These are phyloP conservation scores for Ericerus pela DNA, from an alignment of 1,140 invertebrate species.

Conservation along the genomic window DNA sequence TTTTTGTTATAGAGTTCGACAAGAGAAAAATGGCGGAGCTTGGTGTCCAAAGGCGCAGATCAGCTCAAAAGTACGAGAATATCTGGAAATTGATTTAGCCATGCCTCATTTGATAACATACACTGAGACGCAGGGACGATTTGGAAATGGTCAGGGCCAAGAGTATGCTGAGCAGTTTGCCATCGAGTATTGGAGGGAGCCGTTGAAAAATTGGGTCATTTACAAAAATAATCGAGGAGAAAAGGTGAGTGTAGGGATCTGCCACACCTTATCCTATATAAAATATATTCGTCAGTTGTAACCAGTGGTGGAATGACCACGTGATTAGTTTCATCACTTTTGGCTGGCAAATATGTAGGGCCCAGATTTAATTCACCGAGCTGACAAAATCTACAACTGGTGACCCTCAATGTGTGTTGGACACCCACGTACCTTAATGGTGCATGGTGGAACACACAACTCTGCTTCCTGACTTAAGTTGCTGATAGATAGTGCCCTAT, in stretches of 20 bases:
- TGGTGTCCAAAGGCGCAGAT: slow-evolving; percentile 82
- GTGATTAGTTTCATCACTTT: too few relatives aligned
- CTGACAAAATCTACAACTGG: too few relatives aligned
- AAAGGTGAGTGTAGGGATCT: slow-evolving; percentile 45
- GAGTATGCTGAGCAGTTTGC: slow-evolving; percentile 74
- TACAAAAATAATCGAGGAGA: slow-evolving; percentile 61
- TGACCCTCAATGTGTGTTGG: too few relatives aligned
- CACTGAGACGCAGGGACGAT: slow-evolving; percentile 82
- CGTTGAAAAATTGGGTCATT: slow-evolving; percentile 52
- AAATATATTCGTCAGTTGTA: too few relatives aligned
- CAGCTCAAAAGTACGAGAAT: slow-evolving; percentile 57
- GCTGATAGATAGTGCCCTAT: too few relatives aligned
- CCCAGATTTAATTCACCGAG: too few relatives aligned
- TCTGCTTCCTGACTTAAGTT: too few relatives aligned
- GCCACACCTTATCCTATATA: too few relatives aligned
- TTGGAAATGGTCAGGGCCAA: slow-evolving; percentile 82
- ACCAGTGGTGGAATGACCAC: too few relatives aligned
- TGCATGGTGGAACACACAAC: too few relatives aligned
- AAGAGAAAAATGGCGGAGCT: slow-evolving; percentile 76
- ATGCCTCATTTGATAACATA: slow-evolving; percentile 63
- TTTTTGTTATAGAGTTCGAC: slow-evolving; percentile 52
- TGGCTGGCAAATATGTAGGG: too few relatives aligned
- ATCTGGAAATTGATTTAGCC: slow-evolving; percentile 68
- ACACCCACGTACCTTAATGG: too few relatives aligned
- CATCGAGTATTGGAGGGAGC: slow-evolving; percentile 67